Percentiles rank a stretch among this genome's conserved stretches.
Evolutionary conservation across 1,140 invertebrate species (phyloP).

Genomic region (Drosophila serrata): DNA sequence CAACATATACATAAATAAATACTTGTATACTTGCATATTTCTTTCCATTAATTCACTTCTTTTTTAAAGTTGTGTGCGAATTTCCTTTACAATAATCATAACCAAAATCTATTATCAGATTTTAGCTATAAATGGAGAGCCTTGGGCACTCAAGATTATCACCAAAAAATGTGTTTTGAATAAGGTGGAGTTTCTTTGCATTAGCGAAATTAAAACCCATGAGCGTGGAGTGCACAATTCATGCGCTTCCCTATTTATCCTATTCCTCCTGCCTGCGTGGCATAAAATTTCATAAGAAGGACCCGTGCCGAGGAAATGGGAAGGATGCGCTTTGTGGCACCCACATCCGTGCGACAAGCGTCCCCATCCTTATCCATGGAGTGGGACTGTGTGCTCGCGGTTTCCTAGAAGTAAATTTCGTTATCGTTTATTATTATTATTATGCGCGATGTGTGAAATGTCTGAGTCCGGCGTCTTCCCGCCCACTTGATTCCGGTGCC

Average conservation of each 20-base stretch:
- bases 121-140: background rate
- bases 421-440: constrained; percentile 84
- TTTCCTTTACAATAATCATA: too few species aligned
- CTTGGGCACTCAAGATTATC: constrained; percentile 14
- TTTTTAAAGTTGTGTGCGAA: too few species aligned
- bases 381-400: constrained; percentile 45
- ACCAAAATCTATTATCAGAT: background rate
- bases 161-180: constrained; percentile 23
- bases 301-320: constrained; percentile 55
- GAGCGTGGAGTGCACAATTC: constrained; percentile 42
- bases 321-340: constrained; percentile 70
- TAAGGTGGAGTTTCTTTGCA: constrained; percentile 23
- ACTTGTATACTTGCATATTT: background rate
- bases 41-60: background rate
- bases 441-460: constrained; percentile 82
- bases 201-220: constrained; percentile 51
- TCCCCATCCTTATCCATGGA: constrained; percentile 14
- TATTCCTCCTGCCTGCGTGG: constrained; percentile 53
- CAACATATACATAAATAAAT: background rate
- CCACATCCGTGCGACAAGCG: constrained; percentile 10
- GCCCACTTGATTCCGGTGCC: constrained; percentile 35
- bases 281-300: constrained; percentile 73
- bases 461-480: constrained; percentile 58
- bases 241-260: constrained; percentile 31
- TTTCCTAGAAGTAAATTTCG: constrained; percentile 79